These are phyloP conservation scores for Drosophila siamana DNA, from an alignment of 2,888 invertebrate species.

Conservation along the genomic window DNA sequence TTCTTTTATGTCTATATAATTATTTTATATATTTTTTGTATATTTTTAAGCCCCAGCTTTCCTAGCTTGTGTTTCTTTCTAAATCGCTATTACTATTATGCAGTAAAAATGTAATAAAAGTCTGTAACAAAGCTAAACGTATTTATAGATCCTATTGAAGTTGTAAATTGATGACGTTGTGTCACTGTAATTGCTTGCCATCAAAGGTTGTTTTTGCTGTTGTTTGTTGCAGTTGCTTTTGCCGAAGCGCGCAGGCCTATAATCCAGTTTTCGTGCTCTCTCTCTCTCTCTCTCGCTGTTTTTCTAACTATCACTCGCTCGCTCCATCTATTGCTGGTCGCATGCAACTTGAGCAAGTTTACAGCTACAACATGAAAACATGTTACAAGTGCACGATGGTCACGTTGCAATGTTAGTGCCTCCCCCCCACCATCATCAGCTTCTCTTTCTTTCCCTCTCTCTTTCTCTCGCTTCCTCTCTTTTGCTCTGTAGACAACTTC, in stretches of 20 bases:
- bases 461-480: not conserved
- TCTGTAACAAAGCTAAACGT: too few relatives aligned
- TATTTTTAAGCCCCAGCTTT: too few relatives aligned
- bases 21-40: too few relatives aligned
- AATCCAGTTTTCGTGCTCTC: constrained; percentile 65
- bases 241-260: constrained; percentile 50
- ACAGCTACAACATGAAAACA: constrained; percentile 69
- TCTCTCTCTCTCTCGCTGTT: constrained; percentile 29
- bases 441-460: not conserved
- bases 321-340: constrained; percentile 16
- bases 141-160: not conserved
- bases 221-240: constrained; percentile 10
- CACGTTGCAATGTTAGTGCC: constrained; percentile 74
- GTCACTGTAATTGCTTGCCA: constrained; percentile 31
- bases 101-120: too few relatives aligned
- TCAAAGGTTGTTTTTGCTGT: constrained; percentile 25
- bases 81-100: too few relatives aligned
- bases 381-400: constrained; percentile 77
- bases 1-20: too few relatives aligned
- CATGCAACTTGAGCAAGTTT: constrained; percentile 69
- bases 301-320: constrained; percentile 13
- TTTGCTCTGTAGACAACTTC: constrained; percentile 28
- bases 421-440: not conserved
- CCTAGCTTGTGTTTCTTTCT: too few relatives aligned
- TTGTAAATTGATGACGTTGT: not conserved